Evolutionary conservation across 1,140 invertebrate genomes (phyloP).

Genomic region (roundworm (Caenorhabditis elegans)): DNA sequence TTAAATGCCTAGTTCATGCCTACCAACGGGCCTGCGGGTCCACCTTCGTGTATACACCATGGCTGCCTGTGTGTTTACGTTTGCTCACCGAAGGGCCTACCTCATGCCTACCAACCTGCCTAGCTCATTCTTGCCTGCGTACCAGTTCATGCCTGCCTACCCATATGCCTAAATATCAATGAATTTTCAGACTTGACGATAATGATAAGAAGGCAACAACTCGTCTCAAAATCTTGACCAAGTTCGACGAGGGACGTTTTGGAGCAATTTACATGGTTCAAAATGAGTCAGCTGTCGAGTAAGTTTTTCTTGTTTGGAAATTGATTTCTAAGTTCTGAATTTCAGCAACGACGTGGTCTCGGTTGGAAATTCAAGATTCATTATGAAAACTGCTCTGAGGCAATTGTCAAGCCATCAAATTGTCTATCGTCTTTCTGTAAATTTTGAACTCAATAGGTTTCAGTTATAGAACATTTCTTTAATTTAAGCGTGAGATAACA

Average conservation of each 20-base stretch:
- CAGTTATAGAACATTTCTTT: neutral
- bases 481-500: neutral
- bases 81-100: too few species aligned
- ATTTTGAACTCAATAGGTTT: neutral
- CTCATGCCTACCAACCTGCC: too few species aligned
- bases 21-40: too few species aligned
- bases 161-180: too few species aligned
- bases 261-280: conserved; percentile 14
- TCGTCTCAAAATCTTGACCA: conserved; percentile 6
- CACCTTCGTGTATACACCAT: too few species aligned
- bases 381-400: conserved; percentile 4
- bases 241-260: neutral
- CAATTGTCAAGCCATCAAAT: neutral
- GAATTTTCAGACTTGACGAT: neutral
- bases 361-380: neutral
- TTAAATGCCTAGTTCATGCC: too few species aligned
- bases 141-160: too few species aligned
- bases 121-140: too few species aligned
- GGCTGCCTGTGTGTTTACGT: too few species aligned
- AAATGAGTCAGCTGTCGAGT: conserved; percentile 4
- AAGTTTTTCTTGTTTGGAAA: neutral
- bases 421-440: neutral
- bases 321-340: too few species aligned
- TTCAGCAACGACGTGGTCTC: neutral
- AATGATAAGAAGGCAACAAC: neutral